Conservation (phyloP, 2,888 invertebrate species). For the Plutella xylostella region DNA sequence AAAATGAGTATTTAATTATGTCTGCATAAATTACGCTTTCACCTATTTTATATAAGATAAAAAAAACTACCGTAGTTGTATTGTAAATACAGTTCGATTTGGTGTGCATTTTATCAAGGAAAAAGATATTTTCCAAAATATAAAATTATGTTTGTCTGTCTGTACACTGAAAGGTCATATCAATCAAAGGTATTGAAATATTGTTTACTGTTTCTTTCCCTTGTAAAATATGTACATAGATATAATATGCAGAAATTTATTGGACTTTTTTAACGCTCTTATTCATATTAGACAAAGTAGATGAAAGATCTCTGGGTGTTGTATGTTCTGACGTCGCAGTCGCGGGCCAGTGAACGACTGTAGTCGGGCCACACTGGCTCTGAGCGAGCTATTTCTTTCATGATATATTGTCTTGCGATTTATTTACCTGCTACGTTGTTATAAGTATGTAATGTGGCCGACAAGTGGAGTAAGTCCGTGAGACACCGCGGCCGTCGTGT, state of each 20-base stretch:
- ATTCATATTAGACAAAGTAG: slow-evolving; percentile 43
- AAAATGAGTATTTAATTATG: too few species aligned
- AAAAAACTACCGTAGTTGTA: slow-evolving; percentile 3
- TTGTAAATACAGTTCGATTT: slow-evolving; percentile 6
- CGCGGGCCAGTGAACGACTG: too few species aligned
- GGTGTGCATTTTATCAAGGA: slow-evolving; percentile 1
- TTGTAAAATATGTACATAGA: slow-evolving; percentile 67
- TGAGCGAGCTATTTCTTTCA: too few species aligned
- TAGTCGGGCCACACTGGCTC: too few species aligned
- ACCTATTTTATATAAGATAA: too few species aligned
- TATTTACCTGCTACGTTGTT: too few species aligned
- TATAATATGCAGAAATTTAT: slow-evolving; percentile 42
- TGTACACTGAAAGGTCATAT: slow-evolving; percentile 47
- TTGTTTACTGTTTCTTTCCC: slow-evolving; percentile 54
- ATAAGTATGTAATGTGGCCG: too few species aligned
- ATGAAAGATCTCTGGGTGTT: slow-evolving; percentile 32
- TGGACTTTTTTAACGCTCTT: slow-evolving; percentile 37
- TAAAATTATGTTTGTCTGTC: slow-evolving; percentile 4
- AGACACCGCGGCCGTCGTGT: too few species aligned
- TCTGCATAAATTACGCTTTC: too few species aligned
- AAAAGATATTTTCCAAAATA: neutral
- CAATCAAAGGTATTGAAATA: slow-evolving; percentile 59
- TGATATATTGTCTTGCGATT: too few species aligned
- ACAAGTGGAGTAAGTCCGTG: too few species aligned
- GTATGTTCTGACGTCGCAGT: too few species aligned